A percentile compares a stretch with the other conserved stretches of the same genome.
Evolutionary conservation across 2,888 invertebrate species (phyloP).

Genomic region (Ferrisia virgata): DNA sequence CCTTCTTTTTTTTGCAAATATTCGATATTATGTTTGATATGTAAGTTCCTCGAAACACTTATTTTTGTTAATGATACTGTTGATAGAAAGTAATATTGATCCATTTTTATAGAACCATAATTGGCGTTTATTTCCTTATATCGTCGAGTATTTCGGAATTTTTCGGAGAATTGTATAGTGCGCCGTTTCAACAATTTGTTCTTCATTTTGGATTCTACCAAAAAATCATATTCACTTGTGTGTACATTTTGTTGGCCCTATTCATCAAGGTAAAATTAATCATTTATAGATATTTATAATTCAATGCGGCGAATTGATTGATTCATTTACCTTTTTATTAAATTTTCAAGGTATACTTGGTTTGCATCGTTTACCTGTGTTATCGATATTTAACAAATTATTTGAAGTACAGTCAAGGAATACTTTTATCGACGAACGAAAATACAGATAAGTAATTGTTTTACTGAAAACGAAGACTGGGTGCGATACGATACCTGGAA

Average conservation of each 20-base stretch:
- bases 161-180: not conserved
- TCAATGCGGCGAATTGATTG: too few relatives aligned
- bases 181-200: slow-evolving; percentile 2
- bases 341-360: not conserved
- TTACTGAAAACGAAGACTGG: too few relatives aligned
- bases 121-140: not conserved
- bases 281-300: not conserved
- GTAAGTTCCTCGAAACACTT: not conserved
- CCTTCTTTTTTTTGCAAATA: slow-evolving; percentile 2
- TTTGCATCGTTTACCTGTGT: not conserved
- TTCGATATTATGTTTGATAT: slow-evolving; percentile 21
- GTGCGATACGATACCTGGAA: too few relatives aligned
- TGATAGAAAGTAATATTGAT: not conserved
- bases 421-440: not conserved
- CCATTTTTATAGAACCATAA: not conserved
- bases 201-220: slow-evolving; percentile 6
- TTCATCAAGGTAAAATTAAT: not conserved
- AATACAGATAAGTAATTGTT: not conserved
- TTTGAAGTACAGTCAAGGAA: not conserved
- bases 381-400: slow-evolving; percentile 15
- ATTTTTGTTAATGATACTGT: not conserved
- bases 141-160: slow-evolving; percentile 12
- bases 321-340: not conserved
- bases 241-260: not conserved
- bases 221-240: not conserved